Conservation (phyloP, 2,113 vertebrate species). For the Carlito syrichta region DNA sequence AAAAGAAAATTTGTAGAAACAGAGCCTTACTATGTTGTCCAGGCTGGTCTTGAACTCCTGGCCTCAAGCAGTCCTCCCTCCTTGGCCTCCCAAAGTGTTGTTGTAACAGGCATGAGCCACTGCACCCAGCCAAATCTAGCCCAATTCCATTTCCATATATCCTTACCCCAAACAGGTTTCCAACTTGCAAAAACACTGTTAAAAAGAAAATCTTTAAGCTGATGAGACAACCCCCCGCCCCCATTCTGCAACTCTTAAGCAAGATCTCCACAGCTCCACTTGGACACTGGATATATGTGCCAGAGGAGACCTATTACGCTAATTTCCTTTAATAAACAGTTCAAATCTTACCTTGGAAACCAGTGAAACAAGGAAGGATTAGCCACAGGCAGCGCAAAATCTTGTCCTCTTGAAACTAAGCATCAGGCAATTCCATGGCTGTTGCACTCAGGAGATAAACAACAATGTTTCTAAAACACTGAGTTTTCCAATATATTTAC, state of each 20-base stretch:
- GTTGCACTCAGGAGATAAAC: neutral
- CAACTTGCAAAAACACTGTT: neutral
- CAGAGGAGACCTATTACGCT: neutral
- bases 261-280: neutral
- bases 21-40: too few species aligned
- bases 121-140: too few species aligned
- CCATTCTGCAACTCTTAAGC: neutral
- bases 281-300: neutral
- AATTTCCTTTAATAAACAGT: slow-evolving; percentile 15
- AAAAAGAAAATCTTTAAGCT: neutral
- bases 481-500: neutral
- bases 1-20: too few species aligned
- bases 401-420: neutral
- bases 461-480: neutral
- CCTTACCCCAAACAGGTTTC: neutral
- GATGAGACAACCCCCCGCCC: neutral
- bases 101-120: too few species aligned
- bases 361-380: neutral
- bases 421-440: too few species aligned
- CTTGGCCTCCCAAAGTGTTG: too few species aligned
- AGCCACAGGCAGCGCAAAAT: fast-evolving
- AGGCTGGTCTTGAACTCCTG: too few species aligned
- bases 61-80: too few species aligned
- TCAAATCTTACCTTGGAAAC: slow-evolving; percentile 36
- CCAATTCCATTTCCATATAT: neutral